Conservation (phyloP, 2,888 invertebrate species). For the Antitype chi region DNA sequence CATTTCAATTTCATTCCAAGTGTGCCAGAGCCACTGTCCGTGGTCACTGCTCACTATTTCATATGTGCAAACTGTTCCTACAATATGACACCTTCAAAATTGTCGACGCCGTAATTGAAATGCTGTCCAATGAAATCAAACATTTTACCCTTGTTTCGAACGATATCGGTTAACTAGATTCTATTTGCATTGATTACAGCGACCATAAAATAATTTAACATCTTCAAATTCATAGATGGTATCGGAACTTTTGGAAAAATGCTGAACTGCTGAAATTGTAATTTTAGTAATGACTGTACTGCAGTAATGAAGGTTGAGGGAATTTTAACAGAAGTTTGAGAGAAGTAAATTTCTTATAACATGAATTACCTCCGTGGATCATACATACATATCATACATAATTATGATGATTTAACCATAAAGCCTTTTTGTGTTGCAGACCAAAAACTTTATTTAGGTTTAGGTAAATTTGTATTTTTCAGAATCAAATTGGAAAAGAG, state of each 20-base stretch:
- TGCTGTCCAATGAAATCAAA: conserved; percentile 36
- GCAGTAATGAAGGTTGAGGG: background rate
- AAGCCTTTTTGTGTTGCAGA: conserved; percentile 6
- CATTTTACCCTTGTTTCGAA: conserved; percentile 24
- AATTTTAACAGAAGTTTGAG: background rate
- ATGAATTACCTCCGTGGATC: background rate
- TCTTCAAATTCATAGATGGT: conserved; percentile 28
- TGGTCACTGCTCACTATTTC: conserved; percentile 66
- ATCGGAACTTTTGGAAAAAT: conserved; percentile 15
- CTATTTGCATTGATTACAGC: conserved; percentile 39
- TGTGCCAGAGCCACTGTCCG: conserved; percentile 73
- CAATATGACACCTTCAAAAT: conserved; percentile 34
- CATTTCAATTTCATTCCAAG: conserved; percentile 85
- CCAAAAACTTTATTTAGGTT: background rate
- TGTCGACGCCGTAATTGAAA: conserved; percentile 31
- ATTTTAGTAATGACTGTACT: conserved; percentile 6
- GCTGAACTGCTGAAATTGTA: background rate
- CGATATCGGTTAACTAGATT: conserved; percentile 24
- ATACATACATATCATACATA: too few relatives aligned
- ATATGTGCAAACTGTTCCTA: conserved; percentile 44
- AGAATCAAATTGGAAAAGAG: background rate
- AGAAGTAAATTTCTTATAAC: background rate
- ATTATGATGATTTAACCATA: background rate
- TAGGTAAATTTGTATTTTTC: background rate
- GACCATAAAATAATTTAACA: conserved; percentile 39